Percentiles rank a stretch among this genome's conserved stretches.
Evolutionary conservation across 1,140 invertebrate genomes (phyloP).

Genomic region (Ctenoplectra terminalis): DNA sequence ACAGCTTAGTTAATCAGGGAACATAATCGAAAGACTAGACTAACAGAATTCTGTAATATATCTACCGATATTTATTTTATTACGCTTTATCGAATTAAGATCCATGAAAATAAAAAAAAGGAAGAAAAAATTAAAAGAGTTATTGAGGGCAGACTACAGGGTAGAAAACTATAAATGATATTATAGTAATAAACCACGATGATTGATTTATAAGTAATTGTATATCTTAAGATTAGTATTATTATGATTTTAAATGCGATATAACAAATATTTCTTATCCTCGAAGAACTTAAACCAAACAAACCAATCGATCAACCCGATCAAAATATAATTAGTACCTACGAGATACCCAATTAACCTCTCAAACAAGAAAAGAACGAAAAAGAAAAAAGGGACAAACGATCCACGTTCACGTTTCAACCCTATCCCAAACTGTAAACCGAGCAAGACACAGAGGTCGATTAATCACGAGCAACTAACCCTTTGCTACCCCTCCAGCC

Average conservation of each 20-base stretch:
- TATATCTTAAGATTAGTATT: no score
- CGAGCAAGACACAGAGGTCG: not conserved
- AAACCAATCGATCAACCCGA: not conserved
- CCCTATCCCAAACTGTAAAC: not conserved
- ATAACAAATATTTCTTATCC: no score
- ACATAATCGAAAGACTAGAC: constrained; percentile 1
- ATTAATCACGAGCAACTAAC: constrained; percentile 28
- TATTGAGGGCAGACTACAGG: no score
- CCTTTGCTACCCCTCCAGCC: constrained; percentile 10
- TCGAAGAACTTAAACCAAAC: not conserved
- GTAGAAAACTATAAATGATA: no score
- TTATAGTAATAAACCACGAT: no score
- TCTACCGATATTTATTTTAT: not conserved
- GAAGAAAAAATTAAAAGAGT: no score
- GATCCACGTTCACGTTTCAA: not conserved
- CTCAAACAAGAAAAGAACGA: not conserved
- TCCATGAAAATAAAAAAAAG: no score
- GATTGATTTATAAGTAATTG: no score
- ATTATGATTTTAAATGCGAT: no score
- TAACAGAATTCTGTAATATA: not conserved
- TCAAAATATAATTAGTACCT: not conserved
- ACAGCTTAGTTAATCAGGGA: constrained; percentile 39
- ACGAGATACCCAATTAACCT: not conserved
- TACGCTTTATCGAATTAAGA: no score
- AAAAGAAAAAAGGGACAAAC: not conserved